A percentile compares a stretch with the other conserved stretches of the same genome.
Conservation (phyloP, 2,113 vertebrate species). For the Chloropsis cyanopogon region DNA sequence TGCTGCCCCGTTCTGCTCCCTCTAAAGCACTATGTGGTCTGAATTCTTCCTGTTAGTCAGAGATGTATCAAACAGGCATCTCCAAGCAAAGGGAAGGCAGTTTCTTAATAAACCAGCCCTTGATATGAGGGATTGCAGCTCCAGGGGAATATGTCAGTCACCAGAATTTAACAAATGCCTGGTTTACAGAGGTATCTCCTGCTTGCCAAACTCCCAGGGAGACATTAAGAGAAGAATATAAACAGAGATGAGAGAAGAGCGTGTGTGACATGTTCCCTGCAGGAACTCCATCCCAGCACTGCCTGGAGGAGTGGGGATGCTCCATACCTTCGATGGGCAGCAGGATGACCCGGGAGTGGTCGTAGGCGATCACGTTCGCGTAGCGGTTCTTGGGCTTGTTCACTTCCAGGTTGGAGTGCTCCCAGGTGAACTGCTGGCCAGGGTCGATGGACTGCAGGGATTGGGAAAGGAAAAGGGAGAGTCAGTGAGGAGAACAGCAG, state of each 20-base stretch:
- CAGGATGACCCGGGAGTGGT: slow-evolving; percentile 95
- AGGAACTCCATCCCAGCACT: not conserved
- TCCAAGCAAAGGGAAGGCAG: not conserved
- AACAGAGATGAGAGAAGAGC: not conserved
- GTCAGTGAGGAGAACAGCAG: not conserved
- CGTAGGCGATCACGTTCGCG: slow-evolving; percentile 96
- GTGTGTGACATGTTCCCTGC: fast-evolving
- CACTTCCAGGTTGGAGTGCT: slow-evolving; percentile 97
- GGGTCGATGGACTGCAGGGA: slow-evolving; percentile 91
- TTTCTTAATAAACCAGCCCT: not conserved
- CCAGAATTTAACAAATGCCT: not conserved
- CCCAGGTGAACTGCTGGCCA: slow-evolving; percentile 99
- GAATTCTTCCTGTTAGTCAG: not conserved
- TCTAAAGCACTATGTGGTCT: not conserved
- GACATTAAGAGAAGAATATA: not conserved
- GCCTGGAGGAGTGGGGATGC: fast-evolving
- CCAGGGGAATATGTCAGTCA: not conserved
- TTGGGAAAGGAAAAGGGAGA: not conserved
- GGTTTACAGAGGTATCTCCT: not conserved
- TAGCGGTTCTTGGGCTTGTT: slow-evolving; percentile 99
- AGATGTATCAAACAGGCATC: not conserved
- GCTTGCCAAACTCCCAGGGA: not conserved
- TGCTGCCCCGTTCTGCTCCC: not conserved
- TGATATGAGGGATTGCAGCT: not conserved
- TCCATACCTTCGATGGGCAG: slow-evolving; percentile 89